Base-by-base conservation (phyloP, 2,888 invertebrate species). In the Pristionchus arcanus region DNA sequence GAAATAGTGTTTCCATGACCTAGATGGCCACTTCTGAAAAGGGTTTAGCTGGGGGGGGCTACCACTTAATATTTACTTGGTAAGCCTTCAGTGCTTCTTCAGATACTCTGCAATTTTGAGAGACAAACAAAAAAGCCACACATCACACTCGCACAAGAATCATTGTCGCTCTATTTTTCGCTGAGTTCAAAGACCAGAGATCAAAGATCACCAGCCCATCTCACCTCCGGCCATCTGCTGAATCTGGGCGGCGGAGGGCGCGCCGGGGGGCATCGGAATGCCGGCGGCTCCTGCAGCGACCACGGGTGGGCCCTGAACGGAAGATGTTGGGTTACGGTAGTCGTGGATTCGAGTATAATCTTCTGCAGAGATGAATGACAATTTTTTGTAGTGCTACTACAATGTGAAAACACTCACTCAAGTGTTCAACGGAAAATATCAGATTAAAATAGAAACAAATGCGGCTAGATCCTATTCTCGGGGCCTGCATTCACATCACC, bases 171-270 rank as follows among this genome's bases (percentile, higher is more conserved):
- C 59, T n/a, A 59, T 3, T 59, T 59, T 59, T 21, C 4, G 59
- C 21, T 5, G 59, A 59, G 21, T 21, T 34, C 71, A 77, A 42
- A 81, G 25, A 81, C n/a, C 81, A 81, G 25, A 49, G 81, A 81
- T 81, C 81, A 81, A 49, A 81, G 49, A 49, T 21, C 49, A 31
- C 5, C n/a, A 15, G 11, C 7, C 68, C 19, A 49, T 1, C 68
- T 37, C n/a, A 87, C 87, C 87, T 66, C 68, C 68, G 19, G 87
- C 87, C 87, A 87, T 42, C 53, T n/a, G 31, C 68, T 87, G 87
- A 13, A 87, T 87, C 87, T 87, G 87, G 16, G 87, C 87, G 21
- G 87, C 87, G 31, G 68, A 28, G 66, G 87, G 87, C 42, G 63
- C 85, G 19, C 85, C 85, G 81, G 81, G 81, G n/a, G 81, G 81